Evolutionary conservation across 2,797 vertebrate genomes (phyloP), one percentile per base, ranked within the genome.

Genomic region (Gallinago stenura): DNA sequence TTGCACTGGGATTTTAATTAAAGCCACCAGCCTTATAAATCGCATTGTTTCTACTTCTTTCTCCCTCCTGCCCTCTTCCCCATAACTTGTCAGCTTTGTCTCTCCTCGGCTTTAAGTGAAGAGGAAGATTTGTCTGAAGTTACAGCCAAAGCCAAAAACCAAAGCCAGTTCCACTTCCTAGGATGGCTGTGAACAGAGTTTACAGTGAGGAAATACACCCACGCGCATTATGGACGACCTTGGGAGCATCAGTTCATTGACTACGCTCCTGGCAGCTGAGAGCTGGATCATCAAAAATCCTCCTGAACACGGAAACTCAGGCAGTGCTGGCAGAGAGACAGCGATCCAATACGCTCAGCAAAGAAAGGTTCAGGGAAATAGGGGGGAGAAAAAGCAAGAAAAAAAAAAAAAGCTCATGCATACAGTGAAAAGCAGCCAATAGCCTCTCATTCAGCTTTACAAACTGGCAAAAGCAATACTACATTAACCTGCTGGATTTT

Each of bases 81-180:
- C 25, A 6, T 1, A 21, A 48, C 43, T 53, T 60, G 33, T 83
- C 65, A 88, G 72, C 60, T 53, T 76, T 70, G 33, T 70, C 70
- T 81, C 57, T 76, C 48, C 51, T 37, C 6, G 4, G 71, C 61
- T 87, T 50, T 30, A 86, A 60, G 51, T 1, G 33, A 91, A 88
- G 78, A 87, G 66, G 79, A 83, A 95, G 87, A 87, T 92, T 91
- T 85, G 68, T 82, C 66, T 86, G 79, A 89, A 95, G 79, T 88
- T 86, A n/a, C 5, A 2, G 83, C 91, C 78, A 95, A 87, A 95
- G 85, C 45, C 81, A 80, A 24, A 84, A 89, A 54, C 48, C 53
- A 69, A 94, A 95, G 91, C 43, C 76, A 91, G 90, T 16, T 83
- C 51, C 54, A 77, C 83, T 95, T 95, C 92, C 93, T 88, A 83